Evolutionary conservation across 2,888 invertebrate genomes (phyloP), one percentile per base, ranked within the genome.

Genomic region (Crematogaster levior): DNA sequence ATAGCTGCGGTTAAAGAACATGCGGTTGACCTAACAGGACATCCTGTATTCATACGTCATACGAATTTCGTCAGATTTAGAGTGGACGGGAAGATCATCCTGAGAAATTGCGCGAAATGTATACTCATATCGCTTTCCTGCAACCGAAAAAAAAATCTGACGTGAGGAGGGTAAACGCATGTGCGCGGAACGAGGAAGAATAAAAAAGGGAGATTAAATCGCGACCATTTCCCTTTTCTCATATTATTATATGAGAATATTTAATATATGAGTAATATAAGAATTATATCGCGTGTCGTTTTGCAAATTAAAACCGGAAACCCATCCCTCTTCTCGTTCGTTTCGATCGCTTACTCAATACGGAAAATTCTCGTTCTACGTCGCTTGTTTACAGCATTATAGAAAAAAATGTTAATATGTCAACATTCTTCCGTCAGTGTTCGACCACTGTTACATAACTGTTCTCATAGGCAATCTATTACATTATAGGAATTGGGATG

Each of bases 31-130:
- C 30, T 21, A 7, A 7, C 10, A 10, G n/a, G 12, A 30, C 7
- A 51, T 56, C 30, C 56, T n/a, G 24, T 43, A 56, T 58, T 46
- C 68, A 79, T 74, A 18, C 7, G 74, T 61, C 61, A 24, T 21
- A 56, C 34, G 53, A 77, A 77, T 66, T 68, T 66, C 56, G 43
- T 56, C 24, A 56, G 77, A 66, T 79, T 79, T 79, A 24, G 37
- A 12, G 30, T 18, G 24, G 56, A 21, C 51, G 6, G 40, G 34
- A n/a, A 65, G 65, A 79, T 79, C 4, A 79, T 79, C 56, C 56
- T 43, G 43, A 12, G 24, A 46, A 40, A 56, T 66, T n/a, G 30
- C 53, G 37, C 40, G 21, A 56, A 12, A 46, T 34, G 30, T 12
- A 46, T 46, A 21, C 24, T 68, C 66, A 58, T 58, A 58, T 68